Conservation (phyloP, 1,140 invertebrate species). For the Mya arenaria region DNA sequence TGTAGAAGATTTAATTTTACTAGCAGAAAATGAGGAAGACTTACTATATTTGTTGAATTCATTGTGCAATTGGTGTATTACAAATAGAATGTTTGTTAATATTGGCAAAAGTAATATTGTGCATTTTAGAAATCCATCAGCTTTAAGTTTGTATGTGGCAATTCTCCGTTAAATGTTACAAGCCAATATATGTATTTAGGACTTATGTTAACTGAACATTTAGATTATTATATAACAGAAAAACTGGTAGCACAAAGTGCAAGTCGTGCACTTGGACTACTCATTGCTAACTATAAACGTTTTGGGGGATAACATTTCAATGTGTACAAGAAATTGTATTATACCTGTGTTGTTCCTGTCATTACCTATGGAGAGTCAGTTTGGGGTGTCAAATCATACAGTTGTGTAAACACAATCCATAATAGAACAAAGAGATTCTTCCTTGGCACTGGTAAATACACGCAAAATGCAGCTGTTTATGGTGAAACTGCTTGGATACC, state of each 20-base stretch:
- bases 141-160: not conserved
- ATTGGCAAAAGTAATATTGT: slow-evolving; percentile 10
- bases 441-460: slow-evolving; percentile 35
- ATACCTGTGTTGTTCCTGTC: slow-evolving; percentile 20
- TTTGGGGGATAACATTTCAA: not conserved
- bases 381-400: not conserved
- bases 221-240: slow-evolving; percentile 1
- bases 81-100: slow-evolving; percentile 13
- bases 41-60: slow-evolving; percentile 21
- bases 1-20: slow-evolving; percentile 38
- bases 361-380: slow-evolving; percentile 21
- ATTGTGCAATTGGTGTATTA: slow-evolving; percentile 17
- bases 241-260: not conserved
- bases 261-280: not conserved
- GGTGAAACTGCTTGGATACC: not conserved
- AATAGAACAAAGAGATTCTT: not conserved
- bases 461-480: slow-evolving; percentile 1
- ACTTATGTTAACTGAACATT: not conserved
- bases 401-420: slow-evolving; percentile 10
- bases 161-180: not conserved
- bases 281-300: slow-evolving; percentile 4
- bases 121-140: not conserved
- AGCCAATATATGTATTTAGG: slow-evolving; percentile 5
- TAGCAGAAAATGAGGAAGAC: slow-evolving; percentile 19
- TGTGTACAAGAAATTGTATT: slow-evolving; percentile 15